Conservation (phyloP, 2,113 vertebrate genomes). For the Planiliza haematocheilus region DNA sequence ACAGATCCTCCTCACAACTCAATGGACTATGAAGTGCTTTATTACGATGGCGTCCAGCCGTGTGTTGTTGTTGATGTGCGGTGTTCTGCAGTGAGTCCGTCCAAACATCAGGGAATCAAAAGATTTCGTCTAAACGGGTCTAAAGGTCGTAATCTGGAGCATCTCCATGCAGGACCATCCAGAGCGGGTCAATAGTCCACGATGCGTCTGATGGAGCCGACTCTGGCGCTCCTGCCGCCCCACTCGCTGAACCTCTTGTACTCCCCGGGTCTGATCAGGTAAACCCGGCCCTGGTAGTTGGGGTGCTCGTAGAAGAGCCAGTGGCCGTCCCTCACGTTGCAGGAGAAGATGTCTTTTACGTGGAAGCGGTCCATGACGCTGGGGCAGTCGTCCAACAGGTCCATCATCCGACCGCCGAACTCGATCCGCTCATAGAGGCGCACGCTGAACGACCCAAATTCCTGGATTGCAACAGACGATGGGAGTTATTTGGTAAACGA, state of each 20-base stretch:
- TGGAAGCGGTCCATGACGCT: slow-evolving; percentile 71
- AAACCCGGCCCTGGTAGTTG: slow-evolving; percentile 76
- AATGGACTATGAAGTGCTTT: slow-evolving; percentile 43
- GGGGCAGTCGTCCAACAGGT: slow-evolving; percentile 76
- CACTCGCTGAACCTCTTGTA: slow-evolving; percentile 81
- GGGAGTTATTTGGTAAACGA: too few species aligned
- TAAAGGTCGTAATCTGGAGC: too few species aligned
- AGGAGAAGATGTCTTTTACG: slow-evolving; percentile 74
- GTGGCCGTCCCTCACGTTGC: slow-evolving; percentile 74
- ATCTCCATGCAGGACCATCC: too few species aligned
- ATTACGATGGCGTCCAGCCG: slow-evolving; percentile 14
- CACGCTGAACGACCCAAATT: slow-evolving; percentile 54
- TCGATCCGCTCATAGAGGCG: slow-evolving; percentile 75
- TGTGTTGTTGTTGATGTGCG: not conserved
- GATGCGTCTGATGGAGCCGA: slow-evolving; percentile 79
- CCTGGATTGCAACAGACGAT: slow-evolving; percentile 20
- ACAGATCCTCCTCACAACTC: too few species aligned
- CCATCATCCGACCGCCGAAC: slow-evolving; percentile 77
- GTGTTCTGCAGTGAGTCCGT: not conserved
- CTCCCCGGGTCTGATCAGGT: slow-evolving; percentile 74
- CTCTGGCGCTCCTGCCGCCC: slow-evolving; percentile 69
- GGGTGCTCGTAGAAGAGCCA: slow-evolving; percentile 79
- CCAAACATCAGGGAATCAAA: not conserved
- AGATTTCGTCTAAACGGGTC: not conserved
- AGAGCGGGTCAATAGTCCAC: slow-evolving; percentile 50